Conservation (phyloP, 1,140 invertebrate genomes). For the Argopecten irradians region DNA sequence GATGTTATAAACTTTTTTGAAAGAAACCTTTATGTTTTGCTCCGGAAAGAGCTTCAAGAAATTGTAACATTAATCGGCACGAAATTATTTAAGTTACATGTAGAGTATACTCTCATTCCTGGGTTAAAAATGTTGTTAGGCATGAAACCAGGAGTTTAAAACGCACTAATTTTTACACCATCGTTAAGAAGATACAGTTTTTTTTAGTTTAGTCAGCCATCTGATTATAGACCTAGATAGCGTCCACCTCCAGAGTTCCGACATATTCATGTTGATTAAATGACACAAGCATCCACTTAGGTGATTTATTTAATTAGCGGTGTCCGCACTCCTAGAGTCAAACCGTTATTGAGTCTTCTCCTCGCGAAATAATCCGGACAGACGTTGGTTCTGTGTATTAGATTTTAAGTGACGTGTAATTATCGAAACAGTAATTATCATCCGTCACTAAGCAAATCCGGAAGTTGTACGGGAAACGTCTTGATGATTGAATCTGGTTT, state of each 20-base stretch:
- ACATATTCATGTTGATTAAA: not conserved
- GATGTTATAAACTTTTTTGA: no score
- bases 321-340: not conserved
- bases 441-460: not conserved
- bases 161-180: no score
- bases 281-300: not conserved
- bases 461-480: not conserved
- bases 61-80: no score
- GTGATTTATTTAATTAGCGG: not conserved
- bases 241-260: not conserved
- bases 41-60: no score
- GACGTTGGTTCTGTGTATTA: not conserved
- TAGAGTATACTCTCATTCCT: no score
- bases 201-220: no score
- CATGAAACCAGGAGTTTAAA: no score
- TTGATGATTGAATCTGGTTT: not conserved
- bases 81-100: no score
- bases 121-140: no score
- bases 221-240: no score
- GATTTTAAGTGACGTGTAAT: constrained; percentile 9
- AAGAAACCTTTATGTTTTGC: no score
- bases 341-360: not conserved
- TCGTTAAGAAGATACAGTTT: no score
- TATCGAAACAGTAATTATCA: not conserved
- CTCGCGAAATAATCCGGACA: not conserved